Percentiles rank a stretch among this genome's conserved stretches.
Evolutionary conservation across 2,113 vertebrate genomes (phyloP).

Genomic region (Vidua chalybeata): DNA sequence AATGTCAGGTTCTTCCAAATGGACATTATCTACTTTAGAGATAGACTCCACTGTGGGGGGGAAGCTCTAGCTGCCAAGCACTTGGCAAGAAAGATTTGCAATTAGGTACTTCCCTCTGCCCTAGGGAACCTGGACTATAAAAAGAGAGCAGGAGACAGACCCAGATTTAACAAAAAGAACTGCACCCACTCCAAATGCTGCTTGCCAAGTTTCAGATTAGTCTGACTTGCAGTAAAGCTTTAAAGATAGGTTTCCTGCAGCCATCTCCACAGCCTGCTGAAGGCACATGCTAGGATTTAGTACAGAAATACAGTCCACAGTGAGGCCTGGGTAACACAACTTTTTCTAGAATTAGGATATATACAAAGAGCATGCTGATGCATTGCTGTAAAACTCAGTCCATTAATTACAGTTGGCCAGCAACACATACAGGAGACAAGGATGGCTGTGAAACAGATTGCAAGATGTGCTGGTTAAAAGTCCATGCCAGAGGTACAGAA

Average conservation of each 20-base stretch:
- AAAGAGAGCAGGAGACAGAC: slow-evolving; percentile 3
- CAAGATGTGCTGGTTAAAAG: background rate
- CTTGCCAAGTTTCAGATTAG: slow-evolving; percentile 29
- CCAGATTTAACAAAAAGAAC: background rate
- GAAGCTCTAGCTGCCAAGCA: background rate
- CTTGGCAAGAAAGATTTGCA: slow-evolving; percentile 26
- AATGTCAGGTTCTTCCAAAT: background rate
- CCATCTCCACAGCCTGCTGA: background rate
- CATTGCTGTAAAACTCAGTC: background rate
- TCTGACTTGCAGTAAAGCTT: background rate
- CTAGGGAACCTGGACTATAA: background rate
- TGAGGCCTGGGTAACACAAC: background rate
- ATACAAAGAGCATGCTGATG: background rate
- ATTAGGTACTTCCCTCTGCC: slow-evolving; percentile 28
- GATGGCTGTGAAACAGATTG: background rate
- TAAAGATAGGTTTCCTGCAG: slow-evolving; percentile 21
- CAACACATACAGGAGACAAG: background rate
- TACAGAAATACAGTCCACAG: background rate
- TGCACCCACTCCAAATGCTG: slow-evolving; percentile 33
- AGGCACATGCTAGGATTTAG: background rate
- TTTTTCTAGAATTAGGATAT: background rate
- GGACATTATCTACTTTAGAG: background rate
- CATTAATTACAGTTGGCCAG: background rate
- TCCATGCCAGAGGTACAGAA: background rate
- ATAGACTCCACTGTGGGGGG: background rate